Conservation (phyloP, 2,113 vertebrate genomes). For the Albula goreensis region DNA sequence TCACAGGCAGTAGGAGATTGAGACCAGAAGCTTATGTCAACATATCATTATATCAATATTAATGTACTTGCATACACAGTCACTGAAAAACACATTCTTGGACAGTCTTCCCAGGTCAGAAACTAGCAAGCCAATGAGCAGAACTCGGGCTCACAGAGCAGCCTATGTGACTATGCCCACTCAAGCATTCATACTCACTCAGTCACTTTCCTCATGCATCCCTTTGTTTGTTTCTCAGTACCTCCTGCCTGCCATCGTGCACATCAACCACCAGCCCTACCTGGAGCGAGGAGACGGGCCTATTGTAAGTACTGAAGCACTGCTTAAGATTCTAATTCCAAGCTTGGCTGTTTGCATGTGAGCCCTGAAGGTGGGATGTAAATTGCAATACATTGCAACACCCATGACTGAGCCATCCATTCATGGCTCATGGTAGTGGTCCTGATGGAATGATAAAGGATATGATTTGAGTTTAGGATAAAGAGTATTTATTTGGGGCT, state of each 20-base stretch:
- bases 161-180: no score
- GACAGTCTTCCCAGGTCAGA: no score
- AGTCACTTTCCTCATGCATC: background rate
- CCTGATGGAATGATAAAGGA: no score
- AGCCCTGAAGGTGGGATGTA: background rate
- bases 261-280: slow-evolving; percentile 97
- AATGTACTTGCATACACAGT: no score
- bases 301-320: slow-evolving; percentile 81
- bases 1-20: background rate
- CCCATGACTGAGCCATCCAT: no score
- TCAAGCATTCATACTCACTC: no score
- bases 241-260: slow-evolving; percentile 92
- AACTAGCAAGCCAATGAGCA: no score
- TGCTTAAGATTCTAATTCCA: background rate
- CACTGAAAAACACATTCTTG: no score
- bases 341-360: background rate
- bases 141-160: no score
- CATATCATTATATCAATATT: background rate
- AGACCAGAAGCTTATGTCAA: background rate
- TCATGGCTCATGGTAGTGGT: no score
- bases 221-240: slow-evolving; percentile 71
- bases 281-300: slow-evolving; percentile 96
- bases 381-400: no score
- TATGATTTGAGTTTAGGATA: no score
- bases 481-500: background rate